Evolutionary conservation across 2,797 vertebrate genomes (phyloP).

Genomic region (Acanthopagrus latus): DNA sequence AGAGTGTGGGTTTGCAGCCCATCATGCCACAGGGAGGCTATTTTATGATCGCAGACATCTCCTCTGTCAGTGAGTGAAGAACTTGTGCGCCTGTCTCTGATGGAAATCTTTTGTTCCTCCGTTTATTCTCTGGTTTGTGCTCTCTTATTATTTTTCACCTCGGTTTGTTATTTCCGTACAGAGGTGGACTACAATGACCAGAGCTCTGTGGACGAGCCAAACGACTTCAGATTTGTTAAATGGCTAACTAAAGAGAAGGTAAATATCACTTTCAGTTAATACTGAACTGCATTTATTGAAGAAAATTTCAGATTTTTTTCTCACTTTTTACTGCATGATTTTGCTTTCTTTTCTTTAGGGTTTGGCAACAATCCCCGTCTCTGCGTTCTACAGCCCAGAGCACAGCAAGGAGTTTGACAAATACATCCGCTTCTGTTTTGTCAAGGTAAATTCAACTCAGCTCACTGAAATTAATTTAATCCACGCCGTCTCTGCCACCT

Average conservation of each 20-base stretch:
- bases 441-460: constrained; percentile 87
- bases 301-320: neutral
- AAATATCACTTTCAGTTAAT: constrained; percentile 5
- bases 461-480: too few relatives aligned
- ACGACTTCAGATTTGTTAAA: constrained; percentile 90
- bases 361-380: constrained; percentile 92
- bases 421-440: constrained; percentile 94
- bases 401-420: constrained; percentile 89
- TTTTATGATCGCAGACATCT: constrained; percentile 93
- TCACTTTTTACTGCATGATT: neutral
- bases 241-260: constrained; percentile 97
- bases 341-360: constrained; percentile 79
- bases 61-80: constrained; percentile 88
- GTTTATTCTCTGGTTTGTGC: neutral
- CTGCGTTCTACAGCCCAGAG: constrained; percentile 88
- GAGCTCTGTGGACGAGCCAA: constrained; percentile 75
- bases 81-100: neutral
- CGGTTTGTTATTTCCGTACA: constrained; percentile 66
- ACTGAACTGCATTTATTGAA: neutral
- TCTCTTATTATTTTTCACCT: neutral
- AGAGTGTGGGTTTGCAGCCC: constrained; percentile 88
- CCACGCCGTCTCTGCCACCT: too few relatives aligned
- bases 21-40: constrained; percentile 93
- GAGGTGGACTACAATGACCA: constrained; percentile 85
- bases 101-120: neutral